phyloP scores from a whole-genome alignment of 2,888 invertebrate species.

The Sarcophaga subvicina region DNA sequence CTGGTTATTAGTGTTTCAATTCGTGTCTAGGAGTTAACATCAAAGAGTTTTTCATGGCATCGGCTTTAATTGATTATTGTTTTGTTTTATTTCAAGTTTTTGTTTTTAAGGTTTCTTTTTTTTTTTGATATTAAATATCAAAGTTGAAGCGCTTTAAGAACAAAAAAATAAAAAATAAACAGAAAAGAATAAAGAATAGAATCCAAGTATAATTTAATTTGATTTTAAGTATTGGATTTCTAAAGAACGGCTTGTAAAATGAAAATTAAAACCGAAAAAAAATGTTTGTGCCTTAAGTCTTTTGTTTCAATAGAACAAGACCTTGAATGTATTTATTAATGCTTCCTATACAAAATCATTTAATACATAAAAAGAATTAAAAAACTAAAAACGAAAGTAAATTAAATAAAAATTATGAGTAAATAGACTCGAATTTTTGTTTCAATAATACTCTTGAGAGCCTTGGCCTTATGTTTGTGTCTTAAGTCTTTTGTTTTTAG shows the following conservation, averaged over 20 bases:
- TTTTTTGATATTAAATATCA: conserved; percentile 31
- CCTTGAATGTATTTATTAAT: too few relatives aligned
- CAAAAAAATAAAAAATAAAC: too few relatives aligned
- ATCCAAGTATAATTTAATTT: not conserved
- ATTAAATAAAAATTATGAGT: too few relatives aligned
- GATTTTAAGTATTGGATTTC: conserved; percentile 4
- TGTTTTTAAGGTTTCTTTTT: conserved; percentile 12
- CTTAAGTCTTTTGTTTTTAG: too few relatives aligned
- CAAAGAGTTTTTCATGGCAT: too few relatives aligned
- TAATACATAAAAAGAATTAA: too few relatives aligned
- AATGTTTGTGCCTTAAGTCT: not conserved
- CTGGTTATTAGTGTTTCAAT: conserved; percentile 10
- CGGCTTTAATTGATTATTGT: not conserved
- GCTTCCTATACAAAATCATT: too few relatives aligned
- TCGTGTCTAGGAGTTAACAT: not conserved
- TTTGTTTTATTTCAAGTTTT: not conserved
- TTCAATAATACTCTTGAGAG: too few relatives aligned
- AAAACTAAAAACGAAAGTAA: too few relatives aligned
- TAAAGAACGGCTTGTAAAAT: not conserved
- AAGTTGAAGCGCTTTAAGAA: conserved; percentile 20
- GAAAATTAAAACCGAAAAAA: not conserved
- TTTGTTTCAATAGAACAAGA: not conserved
- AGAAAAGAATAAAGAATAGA: not conserved
- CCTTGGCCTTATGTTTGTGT: too few relatives aligned
- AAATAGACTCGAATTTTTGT: too few relatives aligned